Evolutionary conservation across 2,113 vertebrate genomes (phyloP).

Genomic region (Hemibates koningsi): DNA sequence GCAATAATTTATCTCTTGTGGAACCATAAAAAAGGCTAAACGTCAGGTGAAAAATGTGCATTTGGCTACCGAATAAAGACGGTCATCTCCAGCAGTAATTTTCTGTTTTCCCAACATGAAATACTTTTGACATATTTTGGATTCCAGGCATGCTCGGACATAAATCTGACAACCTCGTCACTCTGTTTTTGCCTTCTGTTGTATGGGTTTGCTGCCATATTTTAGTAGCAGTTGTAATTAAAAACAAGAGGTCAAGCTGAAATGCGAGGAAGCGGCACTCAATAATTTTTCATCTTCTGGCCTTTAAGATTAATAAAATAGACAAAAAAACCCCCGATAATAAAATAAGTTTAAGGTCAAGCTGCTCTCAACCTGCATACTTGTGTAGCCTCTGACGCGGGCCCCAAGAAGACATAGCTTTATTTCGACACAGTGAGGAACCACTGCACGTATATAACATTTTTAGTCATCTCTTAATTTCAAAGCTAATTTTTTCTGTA

Average conservation of each 20-base stretch:
- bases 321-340: accelerated
- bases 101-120: not conserved
- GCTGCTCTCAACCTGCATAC: not conserved
- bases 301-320: not conserved
- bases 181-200: not conserved
- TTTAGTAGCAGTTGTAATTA: not conserved
- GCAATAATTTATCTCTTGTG: not conserved
- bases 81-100: not conserved
- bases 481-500: not conserved
- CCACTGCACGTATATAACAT: not conserved
- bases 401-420: not conserved
- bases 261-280: not conserved
- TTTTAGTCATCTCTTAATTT: not conserved
- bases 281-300: not conserved
- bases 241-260: not conserved
- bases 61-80: not conserved
- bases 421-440: accelerated
- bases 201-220: not conserved
- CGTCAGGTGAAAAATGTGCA: not conserved
- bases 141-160: not conserved
- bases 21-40: not conserved
- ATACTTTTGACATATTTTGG: not conserved
- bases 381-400: not conserved
- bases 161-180: not conserved
- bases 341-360: not conserved